Base-by-base conservation (phyloP, 2,888 invertebrate species). In the Epinotia nisella region DNA sequence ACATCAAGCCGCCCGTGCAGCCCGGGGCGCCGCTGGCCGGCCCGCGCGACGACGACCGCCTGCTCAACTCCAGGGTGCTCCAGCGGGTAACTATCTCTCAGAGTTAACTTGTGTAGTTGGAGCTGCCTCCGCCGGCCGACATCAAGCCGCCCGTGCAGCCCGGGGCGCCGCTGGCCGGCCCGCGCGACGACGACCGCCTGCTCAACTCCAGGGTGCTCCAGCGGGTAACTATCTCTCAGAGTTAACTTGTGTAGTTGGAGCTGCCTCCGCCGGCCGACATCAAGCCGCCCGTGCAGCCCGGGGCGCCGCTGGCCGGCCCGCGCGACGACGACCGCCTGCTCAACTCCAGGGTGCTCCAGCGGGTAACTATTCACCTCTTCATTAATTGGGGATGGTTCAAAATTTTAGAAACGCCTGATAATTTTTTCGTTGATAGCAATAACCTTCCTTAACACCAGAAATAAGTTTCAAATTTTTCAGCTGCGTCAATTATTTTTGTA, bases 321-420 rank as follows among this genome's bases (percentile, higher is more conserved):
- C 83, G 91, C 1, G 91, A 92, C 7, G 92, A 96, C 79, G 96
- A 96, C 76, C 93, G 96, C 80, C 93, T 94, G 78, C 93, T 94
- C 61, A 81, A 89, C 7, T 86, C 93, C 19, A 84, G 93, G 75
- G 92, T 86, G 21, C 81, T 89, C 81, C 94, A 94, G 79, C 92
- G 49, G 3, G 10, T 13, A 13, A 49, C 49, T 49, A 49, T 13
- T 49, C 11, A 49, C 49, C 41, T 41, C 10, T 41, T 13, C 41
- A 11, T 11, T 13, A 1, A 11, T 9, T 41, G 45, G n/a, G n/a
- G n/a, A n/a, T n/a, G n/a, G n/a, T n/a, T n/a, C n/a, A n/a, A n/a
- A n/a, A n/a, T n/a, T n/a, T n/a, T n/a, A n/a, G n/a, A n/a, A n/a
- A n/a, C n/a, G n/a, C n/a, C n/a, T n/a, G n/a, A n/a, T n/a, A n/a